phyloP scores from a whole-genome alignment of 2,888 invertebrate species.

The Omphaloscelis lunosa region DNA sequence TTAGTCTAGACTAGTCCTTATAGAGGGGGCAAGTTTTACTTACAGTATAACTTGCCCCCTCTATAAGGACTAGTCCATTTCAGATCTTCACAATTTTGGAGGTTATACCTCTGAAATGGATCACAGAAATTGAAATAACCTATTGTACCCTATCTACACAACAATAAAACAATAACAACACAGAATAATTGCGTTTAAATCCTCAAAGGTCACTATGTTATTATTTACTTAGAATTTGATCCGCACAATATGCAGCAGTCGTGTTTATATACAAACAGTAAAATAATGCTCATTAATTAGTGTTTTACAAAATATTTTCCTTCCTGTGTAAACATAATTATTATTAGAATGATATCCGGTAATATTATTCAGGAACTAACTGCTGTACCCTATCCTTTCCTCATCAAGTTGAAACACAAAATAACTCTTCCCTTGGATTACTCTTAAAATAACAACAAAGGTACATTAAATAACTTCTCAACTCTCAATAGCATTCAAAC shows the following conservation, averaged over 20 bases:
- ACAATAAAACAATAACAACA: not conserved
- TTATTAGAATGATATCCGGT: not conserved
- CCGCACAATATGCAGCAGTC: not conserved
- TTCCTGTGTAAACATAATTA: not conserved
- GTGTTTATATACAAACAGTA: slow-evolving; percentile 4
- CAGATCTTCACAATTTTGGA: too few relatives aligned
- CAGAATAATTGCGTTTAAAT: not conserved
- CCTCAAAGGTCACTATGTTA: not conserved
- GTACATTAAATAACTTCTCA: not conserved
- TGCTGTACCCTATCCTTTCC: not conserved
- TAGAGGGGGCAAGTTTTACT: not conserved
- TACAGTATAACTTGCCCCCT: too few relatives aligned
- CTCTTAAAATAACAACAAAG: not conserved
- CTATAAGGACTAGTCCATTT: too few relatives aligned
- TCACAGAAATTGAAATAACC: not conserved
- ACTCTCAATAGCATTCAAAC: not conserved
- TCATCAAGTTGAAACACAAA: not conserved
- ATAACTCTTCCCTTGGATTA: not conserved
- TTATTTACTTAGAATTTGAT: not conserved
- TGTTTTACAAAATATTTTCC: slow-evolving; percentile 10
- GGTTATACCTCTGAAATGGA: not conserved
- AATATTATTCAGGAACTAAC: not conserved
- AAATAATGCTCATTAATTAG: slow-evolving; percentile 9
- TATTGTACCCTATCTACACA: not conserved
- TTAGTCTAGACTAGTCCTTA: not conserved